A percentile compares a stretch with the other conserved stretches of the same genome.
Evolutionary conservation across 2,888 invertebrate genomes (phyloP).

Genomic region (Synergus gifuensis): DNA sequence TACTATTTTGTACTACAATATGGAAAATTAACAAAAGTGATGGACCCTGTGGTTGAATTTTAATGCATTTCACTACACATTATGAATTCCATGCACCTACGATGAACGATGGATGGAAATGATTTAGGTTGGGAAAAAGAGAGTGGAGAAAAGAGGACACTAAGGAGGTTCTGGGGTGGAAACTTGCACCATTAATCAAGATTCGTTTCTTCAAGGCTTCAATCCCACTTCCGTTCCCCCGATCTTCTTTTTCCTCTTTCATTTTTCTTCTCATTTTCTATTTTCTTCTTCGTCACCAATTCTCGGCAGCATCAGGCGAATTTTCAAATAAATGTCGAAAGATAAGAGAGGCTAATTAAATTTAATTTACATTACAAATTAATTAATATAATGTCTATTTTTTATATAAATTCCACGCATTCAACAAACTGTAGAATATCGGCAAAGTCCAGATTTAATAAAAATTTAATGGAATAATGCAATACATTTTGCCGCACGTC

Average conservation of each 20-base stretch:
- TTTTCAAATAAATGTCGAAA: not conserved
- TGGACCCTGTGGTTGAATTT: conserved; percentile 68
- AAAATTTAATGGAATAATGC: not conserved
- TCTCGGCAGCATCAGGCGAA: not conserved
- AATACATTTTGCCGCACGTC: not conserved
- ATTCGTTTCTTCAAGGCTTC: conserved; percentile 69
- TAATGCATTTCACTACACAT: conserved; percentile 69
- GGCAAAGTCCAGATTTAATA: not conserved
- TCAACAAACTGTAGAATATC: not conserved
- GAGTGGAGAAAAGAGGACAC: conserved; percentile 43
- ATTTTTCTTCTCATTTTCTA: conserved; percentile 8
- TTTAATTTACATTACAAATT: too few relatives aligned
- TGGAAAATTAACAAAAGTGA: not conserved
- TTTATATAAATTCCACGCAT: too few relatives aligned
- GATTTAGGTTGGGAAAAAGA: conserved; percentile 45
- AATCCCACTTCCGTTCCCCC: conserved; percentile 45
- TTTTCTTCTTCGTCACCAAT: conserved; percentile 8
- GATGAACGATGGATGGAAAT: conserved; percentile 50
- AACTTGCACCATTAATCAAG: conserved; percentile 76
- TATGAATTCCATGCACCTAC: conserved; percentile 69
- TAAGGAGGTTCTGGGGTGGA: conserved; percentile 51
- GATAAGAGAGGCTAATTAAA: too few relatives aligned
- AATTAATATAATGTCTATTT: too few relatives aligned
- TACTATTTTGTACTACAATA: not conserved
- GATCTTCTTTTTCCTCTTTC: conserved; percentile 43